phyloP scores from a whole-genome alignment of 53 echinoderm and acorn worm genomes.

The Holothuria leucospilota region DNA sequence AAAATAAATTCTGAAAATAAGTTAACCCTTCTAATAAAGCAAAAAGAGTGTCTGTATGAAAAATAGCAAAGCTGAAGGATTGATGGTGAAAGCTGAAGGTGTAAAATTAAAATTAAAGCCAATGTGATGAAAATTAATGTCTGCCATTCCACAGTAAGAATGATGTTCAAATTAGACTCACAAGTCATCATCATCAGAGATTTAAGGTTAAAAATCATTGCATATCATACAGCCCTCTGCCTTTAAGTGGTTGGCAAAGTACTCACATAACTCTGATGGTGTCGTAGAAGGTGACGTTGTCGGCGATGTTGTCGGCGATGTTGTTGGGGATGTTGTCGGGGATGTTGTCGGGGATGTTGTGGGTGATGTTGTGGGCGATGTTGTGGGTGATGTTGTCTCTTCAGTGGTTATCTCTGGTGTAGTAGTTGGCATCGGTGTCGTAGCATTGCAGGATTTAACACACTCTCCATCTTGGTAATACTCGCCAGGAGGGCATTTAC shows the following conservation, averaged over 20 bases:
- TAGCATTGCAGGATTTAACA: slow-evolving; percentile 65
- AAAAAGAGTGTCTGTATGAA: too few relatives aligned
- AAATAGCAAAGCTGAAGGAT: too few relatives aligned
- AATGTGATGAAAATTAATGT: too few relatives aligned
- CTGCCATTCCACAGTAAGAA: too few relatives aligned
- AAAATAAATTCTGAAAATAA: too few relatives aligned
- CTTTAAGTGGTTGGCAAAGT: neutral
- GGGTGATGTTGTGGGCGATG: slow-evolving; percentile 4
- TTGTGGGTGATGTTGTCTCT: slow-evolving; percentile 29
- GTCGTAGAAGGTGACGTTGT: slow-evolving; percentile 28
- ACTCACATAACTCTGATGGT: slow-evolving; percentile 14
- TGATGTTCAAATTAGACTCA: too few relatives aligned
- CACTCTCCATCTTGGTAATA: slow-evolving; percentile 75
- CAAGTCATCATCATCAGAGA: too few relatives aligned
- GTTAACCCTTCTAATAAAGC: too few relatives aligned
- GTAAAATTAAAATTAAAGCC: too few relatives aligned
- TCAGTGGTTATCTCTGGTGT: slow-evolving; percentile 27
- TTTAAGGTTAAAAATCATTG: too few relatives aligned
- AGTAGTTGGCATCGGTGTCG: slow-evolving; percentile 30
- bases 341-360: neutral
- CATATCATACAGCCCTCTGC: too few relatives aligned
- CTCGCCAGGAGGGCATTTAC: slow-evolving; percentile 77
- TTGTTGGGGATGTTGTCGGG: neutral
- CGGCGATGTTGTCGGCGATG: slow-evolving; percentile 27
- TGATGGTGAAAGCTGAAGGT: too few relatives aligned